Base-by-base conservation (phyloP, 1,140 invertebrate species). In the Drosophila sproati region DNA sequence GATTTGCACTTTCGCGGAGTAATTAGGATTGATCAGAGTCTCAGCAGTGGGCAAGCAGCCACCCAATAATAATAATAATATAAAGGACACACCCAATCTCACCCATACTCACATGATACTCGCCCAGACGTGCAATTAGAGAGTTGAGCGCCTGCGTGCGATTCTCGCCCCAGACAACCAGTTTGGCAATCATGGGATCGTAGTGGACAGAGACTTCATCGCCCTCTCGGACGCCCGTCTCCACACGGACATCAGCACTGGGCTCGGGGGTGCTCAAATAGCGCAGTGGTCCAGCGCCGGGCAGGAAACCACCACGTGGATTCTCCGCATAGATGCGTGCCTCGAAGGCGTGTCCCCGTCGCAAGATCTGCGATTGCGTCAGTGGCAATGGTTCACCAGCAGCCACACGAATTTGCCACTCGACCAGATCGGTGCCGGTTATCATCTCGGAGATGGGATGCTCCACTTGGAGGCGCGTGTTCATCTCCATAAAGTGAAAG, bases 401-500 rank as follows among this genome's bases (percentile, higher is more conserved):
- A 1, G 98, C 98, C 52, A 97, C 93, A 79, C 94, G 95, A 1
- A 99, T 93, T 93, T 99, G 98, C 99, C 98, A 99, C 93, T 99
- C 98, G 0, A 99, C 99, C 31, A 99, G 94, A 94, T 99, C 99
- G 1, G 91, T 92, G 93, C 94, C 96, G 37, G 98, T 99, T 48
- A 99, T 97, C 96, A 98, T 98, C 94, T 99, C 98, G 2, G 98
- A 98, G n/a, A 99, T 96, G 0, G 98, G 98, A 94, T 99, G 98
- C 93, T 99, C 98, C 0, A 99, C 96, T 93, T 98, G 98, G 4
- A 98, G 94, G 10, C 98, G 94, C 0, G 98, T 99, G 91, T 99
- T 99, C 98, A 99, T 99, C 94, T 99, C 98, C 99, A 99, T 99
- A 91, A 99, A 99, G 93, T 98, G 98, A 92, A 99, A 99, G 61